Evolutionary conservation across 2,888 invertebrate genomes (phyloP).

Genomic region (Microplitis deprimator): DNA sequence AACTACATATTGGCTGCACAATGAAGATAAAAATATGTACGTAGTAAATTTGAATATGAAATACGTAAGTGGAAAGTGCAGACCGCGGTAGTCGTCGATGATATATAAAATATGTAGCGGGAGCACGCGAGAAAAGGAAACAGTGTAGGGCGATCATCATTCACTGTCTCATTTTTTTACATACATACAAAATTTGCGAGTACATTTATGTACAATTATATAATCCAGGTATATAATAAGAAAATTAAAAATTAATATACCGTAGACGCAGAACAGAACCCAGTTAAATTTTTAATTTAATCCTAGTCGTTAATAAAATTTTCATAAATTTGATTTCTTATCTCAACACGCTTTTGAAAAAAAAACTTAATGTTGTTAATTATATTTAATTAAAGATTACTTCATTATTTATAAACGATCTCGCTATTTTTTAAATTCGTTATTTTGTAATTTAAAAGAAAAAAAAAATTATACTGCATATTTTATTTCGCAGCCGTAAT

Average conservation of each 20-base stretch:
- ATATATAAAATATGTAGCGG: slow-evolving; percentile 11
- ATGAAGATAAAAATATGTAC: background rate
- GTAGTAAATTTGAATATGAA: background rate
- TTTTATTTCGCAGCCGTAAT: background rate
- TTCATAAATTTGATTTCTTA: too few relatives aligned
- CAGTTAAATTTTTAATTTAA: background rate
- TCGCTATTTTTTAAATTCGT: too few relatives aligned
- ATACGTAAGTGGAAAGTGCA: background rate
- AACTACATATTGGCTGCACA: background rate
- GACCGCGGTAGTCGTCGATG: background rate
- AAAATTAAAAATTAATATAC: background rate
- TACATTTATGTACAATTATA: background rate
- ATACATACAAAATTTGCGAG: background rate
- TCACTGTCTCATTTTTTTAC: background rate
- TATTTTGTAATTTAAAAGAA: too few relatives aligned
- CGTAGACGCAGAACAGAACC: background rate
- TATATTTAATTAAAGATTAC: too few relatives aligned
- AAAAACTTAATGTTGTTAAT: too few relatives aligned
- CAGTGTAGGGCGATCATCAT: slow-evolving; percentile 9
- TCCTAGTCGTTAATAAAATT: background rate
- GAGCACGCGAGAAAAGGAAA: slow-evolving; percentile 11
- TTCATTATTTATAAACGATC: too few relatives aligned
- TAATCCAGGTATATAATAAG: background rate
- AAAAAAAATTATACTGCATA: too few relatives aligned
- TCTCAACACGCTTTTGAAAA: too few relatives aligned